Conservation (phyloP, 2,113 vertebrate species). For the Arizona elegans region DNA sequence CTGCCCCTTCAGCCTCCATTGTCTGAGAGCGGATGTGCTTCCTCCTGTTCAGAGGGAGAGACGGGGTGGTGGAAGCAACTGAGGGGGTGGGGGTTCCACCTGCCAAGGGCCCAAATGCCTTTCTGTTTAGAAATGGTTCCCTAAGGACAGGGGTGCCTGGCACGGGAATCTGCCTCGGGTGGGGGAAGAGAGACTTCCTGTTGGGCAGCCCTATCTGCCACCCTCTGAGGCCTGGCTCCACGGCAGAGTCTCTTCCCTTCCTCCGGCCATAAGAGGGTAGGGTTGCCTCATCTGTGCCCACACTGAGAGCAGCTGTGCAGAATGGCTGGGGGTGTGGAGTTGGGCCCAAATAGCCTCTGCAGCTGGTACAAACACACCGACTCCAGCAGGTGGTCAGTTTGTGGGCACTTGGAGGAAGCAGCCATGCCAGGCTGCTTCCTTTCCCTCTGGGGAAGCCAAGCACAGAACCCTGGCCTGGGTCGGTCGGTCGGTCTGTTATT, state of each 20-base stretch:
- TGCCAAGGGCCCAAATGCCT: not conserved
- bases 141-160: not conserved
- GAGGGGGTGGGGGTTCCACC: not conserved
- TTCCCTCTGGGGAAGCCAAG: too few species aligned
- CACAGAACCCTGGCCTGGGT: not conserved
- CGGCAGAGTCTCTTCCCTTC: not conserved
- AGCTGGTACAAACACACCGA: not conserved
- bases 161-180: not conserved
- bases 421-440: not conserved
- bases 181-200: not conserved
- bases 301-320: not conserved
- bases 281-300: not conserved
- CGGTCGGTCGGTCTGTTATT: too few species aligned
- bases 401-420: not conserved
- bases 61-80: not conserved
- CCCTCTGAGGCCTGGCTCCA: not conserved
- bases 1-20: not conserved
- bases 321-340: not conserved
- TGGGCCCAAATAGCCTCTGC: not conserved
- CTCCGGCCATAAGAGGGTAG: not conserved
- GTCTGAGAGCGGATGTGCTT: constrained; percentile 41
- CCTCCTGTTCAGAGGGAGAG: constrained; percentile 22
- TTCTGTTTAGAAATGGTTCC: not conserved
- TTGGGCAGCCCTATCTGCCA: not conserved
- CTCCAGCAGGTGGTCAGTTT: not conserved